These are phyloP conservation scores for Philopotamus ludificatus DNA, from an alignment of 1,140 invertebrate genomes.

Conservation along the genomic window DNA sequence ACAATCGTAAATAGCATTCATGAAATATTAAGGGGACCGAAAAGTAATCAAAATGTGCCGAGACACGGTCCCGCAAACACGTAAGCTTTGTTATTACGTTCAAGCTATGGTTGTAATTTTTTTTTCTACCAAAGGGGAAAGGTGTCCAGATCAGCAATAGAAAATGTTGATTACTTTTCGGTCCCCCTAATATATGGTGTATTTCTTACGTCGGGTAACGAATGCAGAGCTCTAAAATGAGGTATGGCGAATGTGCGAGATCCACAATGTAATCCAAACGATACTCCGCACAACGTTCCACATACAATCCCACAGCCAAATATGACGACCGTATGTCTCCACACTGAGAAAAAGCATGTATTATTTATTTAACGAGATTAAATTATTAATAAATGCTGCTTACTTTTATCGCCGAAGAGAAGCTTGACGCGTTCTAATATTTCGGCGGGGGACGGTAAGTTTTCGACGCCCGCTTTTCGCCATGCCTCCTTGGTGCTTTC, in stretches of 20 bases:
- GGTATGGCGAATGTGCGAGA: slow-evolving; percentile 44
- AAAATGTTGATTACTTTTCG: neutral
- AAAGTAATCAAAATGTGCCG: too few species aligned
- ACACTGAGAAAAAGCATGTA: slow-evolving; percentile 45
- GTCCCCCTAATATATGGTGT: neutral
- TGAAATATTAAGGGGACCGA: too few species aligned
- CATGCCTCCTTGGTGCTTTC: slow-evolving; percentile 24
- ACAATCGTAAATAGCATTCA: too few species aligned
- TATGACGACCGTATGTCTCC: slow-evolving; percentile 50
- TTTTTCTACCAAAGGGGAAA: too few species aligned
- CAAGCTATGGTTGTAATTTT: too few species aligned
- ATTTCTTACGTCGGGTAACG: slow-evolving; percentile 46
- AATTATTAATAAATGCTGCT: slow-evolving; percentile 12
- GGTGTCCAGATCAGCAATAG: too few species aligned
- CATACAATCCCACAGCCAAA: slow-evolving; percentile 49
- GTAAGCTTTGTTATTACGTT: too few species aligned
- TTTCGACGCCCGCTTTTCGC: slow-evolving; percentile 24
- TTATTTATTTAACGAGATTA: neutral
- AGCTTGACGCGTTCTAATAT: slow-evolving; percentile 48
- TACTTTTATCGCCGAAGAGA: slow-evolving; percentile 51
- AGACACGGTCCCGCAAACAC: too few species aligned
- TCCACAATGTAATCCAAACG: slow-evolving; percentile 46
- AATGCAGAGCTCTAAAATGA: slow-evolving; percentile 48
- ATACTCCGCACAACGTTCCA: slow-evolving; percentile 47
- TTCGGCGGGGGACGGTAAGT: slow-evolving; percentile 48